A percentile compares a stretch with the other conserved stretches of the same genome.
Evolutionary conservation across 2,797 vertebrate species (phyloP).

Genomic region (Manis javanica): DNA sequence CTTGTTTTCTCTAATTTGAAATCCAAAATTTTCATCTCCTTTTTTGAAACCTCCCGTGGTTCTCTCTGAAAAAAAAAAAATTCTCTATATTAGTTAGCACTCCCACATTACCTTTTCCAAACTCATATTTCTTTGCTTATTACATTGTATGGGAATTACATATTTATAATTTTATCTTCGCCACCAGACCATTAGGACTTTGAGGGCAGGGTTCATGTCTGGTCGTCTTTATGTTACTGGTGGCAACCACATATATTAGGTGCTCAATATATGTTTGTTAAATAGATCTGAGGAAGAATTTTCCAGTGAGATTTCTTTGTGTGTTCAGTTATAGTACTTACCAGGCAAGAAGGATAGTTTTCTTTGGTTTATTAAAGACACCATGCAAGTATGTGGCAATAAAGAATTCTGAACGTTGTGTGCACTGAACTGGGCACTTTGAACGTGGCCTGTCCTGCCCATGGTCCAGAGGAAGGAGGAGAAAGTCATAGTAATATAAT

Average conservation of each 20-base stretch:
- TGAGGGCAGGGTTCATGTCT: background rate
- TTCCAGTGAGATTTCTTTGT: background rate
- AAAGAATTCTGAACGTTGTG: background rate
- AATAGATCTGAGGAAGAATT: background rate
- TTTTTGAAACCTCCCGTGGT: background rate
- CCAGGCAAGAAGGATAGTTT: background rate
- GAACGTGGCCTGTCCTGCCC: background rate
- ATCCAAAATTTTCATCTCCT: background rate
- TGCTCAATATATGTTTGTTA: background rate
- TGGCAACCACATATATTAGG: background rate
- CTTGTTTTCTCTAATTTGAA: slow-evolving; percentile 10
- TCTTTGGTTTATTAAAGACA: background rate
- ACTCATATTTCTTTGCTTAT: background rate
- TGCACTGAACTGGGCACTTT: background rate
- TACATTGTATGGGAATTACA: background rate
- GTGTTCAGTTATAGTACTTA: background rate
- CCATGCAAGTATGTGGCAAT: background rate
- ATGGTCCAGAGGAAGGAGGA: background rate
- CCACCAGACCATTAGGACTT: background rate
- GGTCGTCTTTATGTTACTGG: background rate
- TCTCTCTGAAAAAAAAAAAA: background rate
- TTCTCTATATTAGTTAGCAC: background rate
- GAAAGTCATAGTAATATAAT: background rate
- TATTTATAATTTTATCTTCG: background rate
- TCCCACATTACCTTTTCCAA: background rate